These are phyloP conservation scores for Rutilus rutilus DNA, from an alignment of 2,113 vertebrate species.

Conservation along the genomic window DNA sequence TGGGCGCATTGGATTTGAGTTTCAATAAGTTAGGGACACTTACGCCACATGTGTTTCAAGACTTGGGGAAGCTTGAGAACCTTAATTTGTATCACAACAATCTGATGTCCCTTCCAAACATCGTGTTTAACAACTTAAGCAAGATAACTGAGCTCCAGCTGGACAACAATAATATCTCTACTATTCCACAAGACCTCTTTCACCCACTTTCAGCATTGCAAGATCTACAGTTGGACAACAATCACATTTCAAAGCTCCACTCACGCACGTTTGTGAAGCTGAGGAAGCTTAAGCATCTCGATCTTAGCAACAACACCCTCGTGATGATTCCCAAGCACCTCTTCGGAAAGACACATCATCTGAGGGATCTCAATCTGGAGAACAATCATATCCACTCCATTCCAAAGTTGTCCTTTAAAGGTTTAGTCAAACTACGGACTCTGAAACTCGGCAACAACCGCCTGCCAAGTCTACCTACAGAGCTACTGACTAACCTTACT, in stretches of 20 bases:
- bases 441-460: constrained; percentile 64
- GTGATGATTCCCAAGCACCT: constrained; percentile 55
- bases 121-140: constrained; percentile 60
- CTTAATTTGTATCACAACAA: constrained; percentile 69
- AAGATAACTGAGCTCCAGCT: constrained; percentile 62
- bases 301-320: constrained; percentile 64
- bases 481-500: constrained; percentile 59
- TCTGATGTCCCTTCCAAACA: constrained; percentile 55
- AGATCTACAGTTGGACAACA: constrained; percentile 65
- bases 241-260: constrained; percentile 60
- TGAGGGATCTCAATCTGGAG: constrained; percentile 64
- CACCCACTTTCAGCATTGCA: constrained; percentile 53
- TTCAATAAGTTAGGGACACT: constrained; percentile 64
- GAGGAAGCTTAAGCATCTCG: constrained; percentile 58
- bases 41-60: constrained; percentile 52
- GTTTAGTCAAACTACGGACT: constrained; percentile 44
- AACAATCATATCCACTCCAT: constrained; percentile 63
- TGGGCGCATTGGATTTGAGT: constrained; percentile 64
- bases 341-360: constrained; percentile 51
- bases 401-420: constrained; percentile 54
- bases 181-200: constrained; percentile 52
- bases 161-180: constrained; percentile 65
- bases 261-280: constrained; percentile 55
- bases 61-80: constrained; percentile 49
- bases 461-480: constrained; percentile 49